phyloP scores from a whole-genome alignment of 1,140 invertebrate genomes.

The Alviniconcha marisindica region DNA sequence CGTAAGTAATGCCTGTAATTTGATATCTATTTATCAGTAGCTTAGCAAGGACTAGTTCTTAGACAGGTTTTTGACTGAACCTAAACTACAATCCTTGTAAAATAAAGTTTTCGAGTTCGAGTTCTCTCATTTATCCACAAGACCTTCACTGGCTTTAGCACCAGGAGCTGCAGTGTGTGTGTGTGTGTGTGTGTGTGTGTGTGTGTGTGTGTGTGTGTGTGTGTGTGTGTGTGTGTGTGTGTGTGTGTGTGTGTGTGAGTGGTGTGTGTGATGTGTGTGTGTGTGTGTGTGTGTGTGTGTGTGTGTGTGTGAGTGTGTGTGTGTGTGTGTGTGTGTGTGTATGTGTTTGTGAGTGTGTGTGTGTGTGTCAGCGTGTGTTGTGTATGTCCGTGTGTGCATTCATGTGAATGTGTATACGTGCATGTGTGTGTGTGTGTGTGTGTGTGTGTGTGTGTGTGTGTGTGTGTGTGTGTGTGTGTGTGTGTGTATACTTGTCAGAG shows the following conservation, averaged over 20 bases:
- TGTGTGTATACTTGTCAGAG: not conserved
- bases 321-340: not conserved
- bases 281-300: not conserved
- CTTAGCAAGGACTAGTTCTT: too few relatives aligned
- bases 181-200: not conserved
- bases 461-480: not conserved
- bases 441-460: not conserved
- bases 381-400: not conserved
- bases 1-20: too few relatives aligned
- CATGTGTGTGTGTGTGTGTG: not conserved
- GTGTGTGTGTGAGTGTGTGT: not conserved
- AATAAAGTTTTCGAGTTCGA: too few relatives aligned
- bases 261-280: not conserved
- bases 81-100: too few relatives aligned
- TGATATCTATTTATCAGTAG: too few relatives aligned
- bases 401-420: not conserved
- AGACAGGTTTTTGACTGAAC: too few relatives aligned
- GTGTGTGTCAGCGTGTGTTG: not conserved
- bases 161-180: too few relatives aligned
- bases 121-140: too few relatives aligned
- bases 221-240: slow-evolving; percentile 14
- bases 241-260: slow-evolving; percentile 26
- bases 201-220: not conserved
- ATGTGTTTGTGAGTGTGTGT: slow-evolving; percentile 15
- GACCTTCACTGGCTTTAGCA: too few relatives aligned